Base-by-base conservation (phyloP, 2,113 vertebrate species). In the Phrynosoma blainvillii region DNA sequence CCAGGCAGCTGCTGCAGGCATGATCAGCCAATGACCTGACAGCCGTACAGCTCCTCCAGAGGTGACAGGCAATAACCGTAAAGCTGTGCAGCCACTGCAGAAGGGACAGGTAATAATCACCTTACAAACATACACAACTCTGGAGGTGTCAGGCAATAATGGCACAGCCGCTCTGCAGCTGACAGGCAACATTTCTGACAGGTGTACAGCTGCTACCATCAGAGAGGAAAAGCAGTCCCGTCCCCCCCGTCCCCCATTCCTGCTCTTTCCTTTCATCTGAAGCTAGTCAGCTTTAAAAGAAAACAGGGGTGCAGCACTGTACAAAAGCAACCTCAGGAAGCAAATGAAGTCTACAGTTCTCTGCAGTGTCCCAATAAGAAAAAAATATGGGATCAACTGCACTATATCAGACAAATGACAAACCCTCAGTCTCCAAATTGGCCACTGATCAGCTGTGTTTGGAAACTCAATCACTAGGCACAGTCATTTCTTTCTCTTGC, bases 11-110 rank as follows among this genome's bases (percentile, higher is more conserved):
- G 76, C 79, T 87, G 21, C 0, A 68, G 70, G 86, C 91, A 81
- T 14, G 87, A 40, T 0, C 87, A 88, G 87, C 80, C 80, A 77
- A 54, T 77, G 74, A 56, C 82, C 76, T 84, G 85, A 86, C 42
- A 90, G 84, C 80, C 36, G 7, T 68, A 83, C 80, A 79, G 79
- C 85, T 88, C n/a, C 87, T 92, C 52, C 80, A 65, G 84, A 79
- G 86, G 87, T 93, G 82, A 0, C 0, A 21, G 88, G 86, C 6
- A 14, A 86, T 66, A 40, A 75, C 88, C 0, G 0, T 56, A 71
- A 79, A 86, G 42, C 74, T 56, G 18, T 59, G 81, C 74, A 90
- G 71, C n/a, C 79, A 27, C 84, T 83, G 65, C 79, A 30, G n/a
- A 85, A 92, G 79, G 87, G 87, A 80, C 73, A 84, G 47, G 84